Base-by-base conservation (phyloP, 1,140 invertebrate species). In the Bombus picipes region DNA sequence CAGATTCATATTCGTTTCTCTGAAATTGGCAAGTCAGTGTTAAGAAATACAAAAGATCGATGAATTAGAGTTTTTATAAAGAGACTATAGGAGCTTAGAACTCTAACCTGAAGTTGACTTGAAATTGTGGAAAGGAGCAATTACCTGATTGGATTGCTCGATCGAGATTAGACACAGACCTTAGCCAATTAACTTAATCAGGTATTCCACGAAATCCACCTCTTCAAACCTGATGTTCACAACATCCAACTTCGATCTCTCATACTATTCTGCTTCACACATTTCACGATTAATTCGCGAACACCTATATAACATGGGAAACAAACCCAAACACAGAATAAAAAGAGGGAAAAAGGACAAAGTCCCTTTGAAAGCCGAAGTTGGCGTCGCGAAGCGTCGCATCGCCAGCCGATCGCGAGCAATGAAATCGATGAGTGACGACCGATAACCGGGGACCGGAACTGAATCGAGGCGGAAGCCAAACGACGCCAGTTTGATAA, bases 401-500 rank as follows among this genome's bases (percentile, higher is more conserved):
- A 25, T 41, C 65, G 75, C 3, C 22, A 15, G 25, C 34, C 34
- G 32, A 57, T 72, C 68, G 43, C 66, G 15, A 37, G 43, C 34
- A 59, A 77, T 39, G 75, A 62, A 77, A 77, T 57, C 74, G 74
- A 57, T 76, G 53, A 57, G 10, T 41, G 34, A 73, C 28, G 71
- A n/a, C 39, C 71, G 28, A 72, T 41, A 32, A 6, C 75, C 53
- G 25, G 12, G 34, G 28, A 59, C 47, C 74, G 74, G 78, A 81
- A 81, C 65, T 81, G 34, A 41, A 72, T 81, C 79, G 43, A 71
- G 68, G 28, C 43, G 79, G 68, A 81, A 77, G 57, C 53, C 75
- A 77, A 77, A 77, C 66, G 79, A 59, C 79, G 47, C 65, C 68
- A 57, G 79, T 68, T 81, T 81, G 79, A 59, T 73, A 73, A 73